Evolutionary conservation across 2,888 invertebrate species (phyloP), one percentile per base, ranked within the genome.

Genomic region (Nycteola revayana): DNA sequence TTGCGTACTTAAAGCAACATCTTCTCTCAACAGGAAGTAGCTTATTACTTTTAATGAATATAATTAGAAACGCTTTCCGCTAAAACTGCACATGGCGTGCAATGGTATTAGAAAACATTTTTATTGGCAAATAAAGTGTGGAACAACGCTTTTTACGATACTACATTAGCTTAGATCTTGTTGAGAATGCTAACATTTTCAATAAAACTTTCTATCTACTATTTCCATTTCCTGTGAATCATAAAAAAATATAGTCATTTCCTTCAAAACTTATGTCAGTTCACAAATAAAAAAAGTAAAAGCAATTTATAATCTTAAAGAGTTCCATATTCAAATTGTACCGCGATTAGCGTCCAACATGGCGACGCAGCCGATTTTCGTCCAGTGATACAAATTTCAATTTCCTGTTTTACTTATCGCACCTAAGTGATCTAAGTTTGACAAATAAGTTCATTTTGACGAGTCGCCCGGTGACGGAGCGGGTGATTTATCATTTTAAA

Each of bases 391-490:
- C 82, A 82, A 78, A 87, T 81, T 85, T 82, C 87, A 87, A 87
- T 87, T 87, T 87, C 87, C 87, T 87, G 83, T 71, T 71, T 67
- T 60, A 63, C 61, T 85, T 87, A 87, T 87, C 85, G 61, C 52
- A 50, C 53, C 57, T 52, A 67, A 63, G 65, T 80, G 80, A 86
- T 87, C 86, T 83, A 69, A 73, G 75, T 83, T 82, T 86, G 86
- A 87, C 86, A 86, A 87, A 87, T 87, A 83, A 77, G 84, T 80
- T 85, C 78, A 78, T 85, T 87, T 84, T 87, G 86, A 85, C 81
- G 84, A 79, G 77, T 72, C 74, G 65, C 61, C 49, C 69, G 61
- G 72, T 73, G 77, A 77, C 70, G 75, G 70, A 69, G 67, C 59
- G 49, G 59, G 72, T 61, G 60, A 80, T 83, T 75, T 76, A 78